A percentile compares a stretch with the other conserved stretches of the same genome.
Evolutionary conservation across 2,888 invertebrate species (phyloP).

Genomic region (Cerastoderma edule): DNA sequence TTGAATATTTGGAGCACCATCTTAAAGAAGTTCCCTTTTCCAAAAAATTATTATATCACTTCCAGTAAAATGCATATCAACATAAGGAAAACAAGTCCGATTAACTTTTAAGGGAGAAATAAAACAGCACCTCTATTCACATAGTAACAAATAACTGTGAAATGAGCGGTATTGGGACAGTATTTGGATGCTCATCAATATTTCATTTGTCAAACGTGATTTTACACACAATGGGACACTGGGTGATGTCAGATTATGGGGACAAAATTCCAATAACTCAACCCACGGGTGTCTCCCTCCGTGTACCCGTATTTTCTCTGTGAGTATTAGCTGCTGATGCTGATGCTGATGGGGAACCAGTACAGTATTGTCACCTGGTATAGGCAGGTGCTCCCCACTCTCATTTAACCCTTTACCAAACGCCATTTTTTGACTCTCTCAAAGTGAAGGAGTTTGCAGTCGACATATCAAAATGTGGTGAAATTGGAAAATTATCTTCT

Average conservation of each 20-base stretch:
- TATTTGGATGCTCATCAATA: background rate
- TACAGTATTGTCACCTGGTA: constrained; percentile 7
- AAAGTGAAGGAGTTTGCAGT: background rate
- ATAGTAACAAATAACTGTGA: constrained; percentile 9
- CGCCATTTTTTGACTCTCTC: background rate
- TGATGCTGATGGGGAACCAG: constrained; percentile 8
- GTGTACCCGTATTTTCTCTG: background rate
- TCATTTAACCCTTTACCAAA: background rate
- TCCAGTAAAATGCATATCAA: no score
- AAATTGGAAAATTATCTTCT: no score
- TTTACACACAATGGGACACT: no score
- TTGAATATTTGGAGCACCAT: no score
- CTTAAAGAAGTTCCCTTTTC: no score
- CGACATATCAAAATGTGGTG: background rate
- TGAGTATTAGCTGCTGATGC: constrained; percentile 2
- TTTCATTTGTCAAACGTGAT: background rate
- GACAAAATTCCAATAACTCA: constrained; percentile 17
- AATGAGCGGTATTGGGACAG: background rate
- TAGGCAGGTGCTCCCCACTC: background rate
- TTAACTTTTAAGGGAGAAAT: no score
- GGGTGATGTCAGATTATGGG: constrained; percentile 24
- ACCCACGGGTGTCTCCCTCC: no score
- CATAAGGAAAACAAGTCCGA: no score
- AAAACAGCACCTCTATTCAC: no score
- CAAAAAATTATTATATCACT: no score